Evolutionary conservation across 53 echinoderm and acorn worm species (phyloP).

Genomic region (Glandiceps talaboti): DNA sequence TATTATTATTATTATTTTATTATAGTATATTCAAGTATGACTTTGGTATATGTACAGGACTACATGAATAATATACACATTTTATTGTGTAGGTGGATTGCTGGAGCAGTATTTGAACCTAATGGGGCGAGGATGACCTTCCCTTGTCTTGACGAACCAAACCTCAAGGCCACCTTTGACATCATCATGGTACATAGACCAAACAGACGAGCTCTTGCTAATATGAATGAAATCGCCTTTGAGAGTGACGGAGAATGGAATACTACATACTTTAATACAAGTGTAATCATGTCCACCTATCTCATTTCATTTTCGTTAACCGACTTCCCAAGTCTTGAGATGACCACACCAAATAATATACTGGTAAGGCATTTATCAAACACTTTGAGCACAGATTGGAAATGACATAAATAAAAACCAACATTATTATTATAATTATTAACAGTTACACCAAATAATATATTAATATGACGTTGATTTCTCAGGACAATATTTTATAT

Average conservation of each 20-base stretch:
- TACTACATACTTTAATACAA: neutral
- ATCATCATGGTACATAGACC: conserved; percentile 61
- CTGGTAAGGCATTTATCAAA: neutral
- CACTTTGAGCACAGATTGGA: too few relatives aligned
- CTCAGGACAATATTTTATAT: too few relatives aligned
- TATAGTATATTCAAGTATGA: too few relatives aligned
- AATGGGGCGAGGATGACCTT: conserved; percentile 79
- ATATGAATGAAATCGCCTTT: conserved; percentile 31
- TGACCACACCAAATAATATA: neutral
- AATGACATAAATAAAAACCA: too few relatives aligned
- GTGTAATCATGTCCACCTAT: neutral
- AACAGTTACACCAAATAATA: too few relatives aligned
- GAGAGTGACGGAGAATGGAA: neutral
- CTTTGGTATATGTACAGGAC: too few relatives aligned
- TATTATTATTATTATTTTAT: too few relatives aligned
- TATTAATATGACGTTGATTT: too few relatives aligned
- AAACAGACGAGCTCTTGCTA: conserved; percentile 68
- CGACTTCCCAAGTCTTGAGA: neutral
- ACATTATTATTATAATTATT: too few relatives aligned
- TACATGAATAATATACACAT: too few relatives aligned
- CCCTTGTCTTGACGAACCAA: conserved; percentile 95
- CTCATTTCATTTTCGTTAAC: neutral
- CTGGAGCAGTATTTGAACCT: conserved; percentile 84
- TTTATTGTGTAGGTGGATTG: conserved; percentile 61
- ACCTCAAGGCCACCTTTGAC: conserved; percentile 65